Percentiles rank a stretch among this genome's conserved stretches.
Conservation (phyloP, 2,888 invertebrate genomes). For the Hanleya hanleyi region DNA sequence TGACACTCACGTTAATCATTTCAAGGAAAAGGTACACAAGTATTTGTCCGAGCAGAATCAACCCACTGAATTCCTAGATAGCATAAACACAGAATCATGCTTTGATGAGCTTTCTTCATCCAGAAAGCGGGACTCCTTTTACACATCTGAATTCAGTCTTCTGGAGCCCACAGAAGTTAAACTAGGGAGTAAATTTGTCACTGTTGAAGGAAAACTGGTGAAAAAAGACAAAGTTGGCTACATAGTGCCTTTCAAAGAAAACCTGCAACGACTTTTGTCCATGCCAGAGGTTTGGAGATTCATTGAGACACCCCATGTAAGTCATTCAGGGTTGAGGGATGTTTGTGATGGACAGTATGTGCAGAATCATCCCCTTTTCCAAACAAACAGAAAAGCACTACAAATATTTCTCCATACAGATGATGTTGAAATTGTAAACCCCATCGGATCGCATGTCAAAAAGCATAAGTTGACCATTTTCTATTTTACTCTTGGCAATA, state of each 20-base stretch:
- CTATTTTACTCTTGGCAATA: slow-evolving; percentile 22
- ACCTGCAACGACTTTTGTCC: not conserved
- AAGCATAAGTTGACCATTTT: slow-evolving; percentile 29
- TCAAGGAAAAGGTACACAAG: too few relatives aligned
- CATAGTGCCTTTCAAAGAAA: not conserved
- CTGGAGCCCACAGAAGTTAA: too few relatives aligned
- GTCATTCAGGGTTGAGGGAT: slow-evolving; percentile 9
- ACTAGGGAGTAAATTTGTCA: too few relatives aligned
- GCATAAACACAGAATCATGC: too few relatives aligned
- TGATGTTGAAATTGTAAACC: slow-evolving; percentile 27
- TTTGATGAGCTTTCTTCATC: too few relatives aligned
- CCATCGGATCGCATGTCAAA: slow-evolving; percentile 19
- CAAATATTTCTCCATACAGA: slow-evolving; percentile 14
- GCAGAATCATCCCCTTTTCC: slow-evolving; percentile 1
- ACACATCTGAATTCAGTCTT: too few relatives aligned
- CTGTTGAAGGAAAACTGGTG: not conserved
- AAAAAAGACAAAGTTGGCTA: not conserved
- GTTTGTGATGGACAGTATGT: slow-evolving; percentile 17
- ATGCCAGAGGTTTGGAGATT: slow-evolving; percentile 7
- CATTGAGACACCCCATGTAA: slow-evolving; percentile 1
- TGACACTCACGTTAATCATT: too few relatives aligned
- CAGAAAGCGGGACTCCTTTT: too few relatives aligned
- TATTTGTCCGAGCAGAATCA: too few relatives aligned
- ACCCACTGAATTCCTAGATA: too few relatives aligned
- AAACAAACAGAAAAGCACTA: not conserved